Evolutionary conservation across 2,888 invertebrate species (phyloP), one percentile per base, ranked within the genome.

Genomic region (Chalcis sispes): DNA sequence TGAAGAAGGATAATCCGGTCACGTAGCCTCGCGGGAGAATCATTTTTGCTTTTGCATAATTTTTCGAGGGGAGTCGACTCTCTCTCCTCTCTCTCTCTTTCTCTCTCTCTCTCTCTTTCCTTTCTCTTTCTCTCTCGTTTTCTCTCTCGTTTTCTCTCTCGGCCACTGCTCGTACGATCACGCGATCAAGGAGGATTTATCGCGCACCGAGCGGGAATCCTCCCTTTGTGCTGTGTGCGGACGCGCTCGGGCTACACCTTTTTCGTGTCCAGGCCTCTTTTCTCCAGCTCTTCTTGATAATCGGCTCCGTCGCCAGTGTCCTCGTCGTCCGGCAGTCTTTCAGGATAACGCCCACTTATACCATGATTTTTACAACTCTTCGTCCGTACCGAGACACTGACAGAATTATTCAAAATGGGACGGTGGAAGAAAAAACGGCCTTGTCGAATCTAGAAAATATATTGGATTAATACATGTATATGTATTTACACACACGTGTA

Each of bases 31-130:
- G 65, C 25, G 54, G 61, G 59, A 66, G 71, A 75, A 66, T 75
- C 71, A 71, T 75, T 72, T 72, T 72, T 69, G 58, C 72, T 66
- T 71, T 72, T 72, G 75, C 75, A 71, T 75, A 75, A 75, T 71
- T 75, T 66, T 50, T 4, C 20, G 20, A n/a, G n/a, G n/a, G n/a
- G n/a, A n/a, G n/a, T n/a, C n/a, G n/a, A n/a, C n/a, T n/a, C n/a
- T 46, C 46, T n/a, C 36, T 36, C 36, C 36, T 36, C 36, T 27
- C 10, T n/a, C 10, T 10, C 36, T 36, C 36, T 10, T 36, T 36
- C 36, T 36, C 36, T 36, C n/a, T 36, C 36, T 36, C 36, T 36
- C n/a, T n/a, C n/a, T 46, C 46, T n/a, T 10, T 36, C 36, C 36
- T 36, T 10, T 27, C 10, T n/a, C 10, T 10, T 10, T 36, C 36